These are phyloP conservation scores for Acanthosepion esculentum DNA, from an alignment of 2,888 invertebrate genomes.

Conservation along the genomic window DNA sequence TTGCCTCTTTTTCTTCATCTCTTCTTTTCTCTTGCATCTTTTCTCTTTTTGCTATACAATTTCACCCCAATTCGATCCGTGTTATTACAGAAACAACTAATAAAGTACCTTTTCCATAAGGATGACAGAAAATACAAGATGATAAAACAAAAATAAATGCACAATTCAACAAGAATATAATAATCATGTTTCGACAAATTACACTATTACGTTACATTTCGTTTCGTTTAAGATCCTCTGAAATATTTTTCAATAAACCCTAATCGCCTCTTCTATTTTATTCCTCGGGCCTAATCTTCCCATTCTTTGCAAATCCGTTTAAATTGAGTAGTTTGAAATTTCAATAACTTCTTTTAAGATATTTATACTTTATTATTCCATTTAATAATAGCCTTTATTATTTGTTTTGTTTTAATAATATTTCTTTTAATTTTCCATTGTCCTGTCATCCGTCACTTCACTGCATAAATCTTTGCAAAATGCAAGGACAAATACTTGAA, in stretches of 20 bases:
- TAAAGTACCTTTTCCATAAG: neutral
- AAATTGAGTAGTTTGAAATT: slow-evolving; percentile 16
- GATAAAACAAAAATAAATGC: neutral
- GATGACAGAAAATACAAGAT: neutral
- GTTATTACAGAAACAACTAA: neutral
- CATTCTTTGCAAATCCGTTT: slow-evolving; percentile 1
- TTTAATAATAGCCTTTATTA: neutral
- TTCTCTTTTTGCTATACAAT: too few relatives aligned
- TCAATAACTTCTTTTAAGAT: neutral
- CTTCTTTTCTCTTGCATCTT: neutral
- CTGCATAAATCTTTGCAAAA: too few relatives aligned
- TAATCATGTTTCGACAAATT: neutral
- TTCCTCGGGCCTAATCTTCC: neutral
- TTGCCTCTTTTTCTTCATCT: neutral
- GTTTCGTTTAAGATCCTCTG: neutral
- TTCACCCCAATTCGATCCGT: neutral
- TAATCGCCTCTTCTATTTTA: slow-evolving; percentile 11
- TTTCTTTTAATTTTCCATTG: too few relatives aligned
- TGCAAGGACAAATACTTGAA: too few relatives aligned
- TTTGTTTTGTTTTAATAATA: too few relatives aligned
- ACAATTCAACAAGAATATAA: neutral
- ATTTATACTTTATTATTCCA: neutral
- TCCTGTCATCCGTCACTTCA: too few relatives aligned
- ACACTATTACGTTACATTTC: slow-evolving; percentile 18
- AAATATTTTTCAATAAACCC: neutral